phyloP scores from a whole-genome alignment of 1,140 invertebrate genomes.

The Aphaenogaster floridana region DNA sequence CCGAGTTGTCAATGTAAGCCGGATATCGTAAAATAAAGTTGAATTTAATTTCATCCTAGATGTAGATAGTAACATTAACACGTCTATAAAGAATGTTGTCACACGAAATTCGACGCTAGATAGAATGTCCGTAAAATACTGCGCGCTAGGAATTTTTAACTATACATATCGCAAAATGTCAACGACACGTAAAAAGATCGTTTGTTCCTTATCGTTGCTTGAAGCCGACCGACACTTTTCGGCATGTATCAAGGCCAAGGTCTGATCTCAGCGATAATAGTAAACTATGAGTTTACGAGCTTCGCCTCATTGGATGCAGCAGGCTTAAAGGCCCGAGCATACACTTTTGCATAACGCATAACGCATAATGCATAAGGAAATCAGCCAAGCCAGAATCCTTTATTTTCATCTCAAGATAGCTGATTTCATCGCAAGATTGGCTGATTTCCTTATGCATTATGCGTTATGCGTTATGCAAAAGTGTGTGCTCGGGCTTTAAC shows the following conservation, averaged over 20 bases:
- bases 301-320: not conserved
- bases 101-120: not conserved
- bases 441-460: too few relatives aligned
- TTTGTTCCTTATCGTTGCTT: conserved; percentile 11
- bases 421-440: too few relatives aligned
- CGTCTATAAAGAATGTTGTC: not conserved
- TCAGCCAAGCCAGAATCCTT: too few relatives aligned
- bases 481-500: not conserved
- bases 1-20: not conserved
- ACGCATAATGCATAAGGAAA: too few relatives aligned
- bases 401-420: too few relatives aligned
- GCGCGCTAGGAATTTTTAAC: not conserved
- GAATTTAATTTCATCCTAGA: not conserved
- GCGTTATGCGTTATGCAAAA: too few relatives aligned
- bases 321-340: too few relatives aligned
- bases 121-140: not conserved
- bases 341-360: too few relatives aligned
- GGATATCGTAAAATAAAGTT: not conserved
- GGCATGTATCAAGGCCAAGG: conserved; percentile 38
- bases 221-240: not conserved
- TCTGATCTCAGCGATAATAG: not conserved
- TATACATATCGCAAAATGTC: not conserved
- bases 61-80: not conserved
- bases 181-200: not conserved
- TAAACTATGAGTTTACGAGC: not conserved